Conservation (phyloP, 1,140 invertebrate genomes). For the Ceratoteleas bidentatus region DNA sequence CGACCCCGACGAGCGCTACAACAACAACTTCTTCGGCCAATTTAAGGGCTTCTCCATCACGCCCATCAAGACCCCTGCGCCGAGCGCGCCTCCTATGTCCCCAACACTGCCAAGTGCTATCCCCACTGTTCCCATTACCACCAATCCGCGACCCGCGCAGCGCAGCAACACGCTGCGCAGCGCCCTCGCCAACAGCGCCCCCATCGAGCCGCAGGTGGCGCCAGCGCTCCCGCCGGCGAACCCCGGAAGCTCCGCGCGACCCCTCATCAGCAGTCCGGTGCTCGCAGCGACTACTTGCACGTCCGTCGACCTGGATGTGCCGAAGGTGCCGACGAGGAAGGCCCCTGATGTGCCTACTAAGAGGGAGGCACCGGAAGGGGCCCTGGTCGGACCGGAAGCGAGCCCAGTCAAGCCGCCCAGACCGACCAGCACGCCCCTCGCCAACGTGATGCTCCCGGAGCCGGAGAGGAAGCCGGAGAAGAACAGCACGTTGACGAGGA, state of each 20-base stretch:
- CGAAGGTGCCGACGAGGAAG: conserved; percentile 82
- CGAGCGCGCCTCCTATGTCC: conserved; percentile 74
- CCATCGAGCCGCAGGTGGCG: conserved; percentile 69
- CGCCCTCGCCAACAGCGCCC: conserved; percentile 32
- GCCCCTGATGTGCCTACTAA: conserved; percentile 79
- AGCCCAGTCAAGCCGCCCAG: conserved; percentile 57
- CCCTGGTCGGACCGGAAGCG: conserved; percentile 7
- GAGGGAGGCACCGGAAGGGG: conserved; percentile 68
- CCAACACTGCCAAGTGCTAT: conserved; percentile 78
- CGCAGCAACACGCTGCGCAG: conserved; percentile 66
- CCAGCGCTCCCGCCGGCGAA: conserved; percentile 84
- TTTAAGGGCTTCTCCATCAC: conserved; percentile 92
- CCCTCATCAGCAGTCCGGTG: conserved; percentile 90
- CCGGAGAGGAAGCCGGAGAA: conserved; percentile 77
- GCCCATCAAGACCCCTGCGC: conserved; percentile 82
- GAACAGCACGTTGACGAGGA: conserved; percentile 85
- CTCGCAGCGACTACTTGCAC: conserved; percentile 89
- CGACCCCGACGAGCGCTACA: conserved; percentile 79
- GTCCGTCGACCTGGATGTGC: conserved; percentile 86
- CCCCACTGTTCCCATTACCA: conserved; percentile 77
- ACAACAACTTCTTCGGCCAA: conserved; percentile 88
- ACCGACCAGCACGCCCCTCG: conserved; percentile 68
- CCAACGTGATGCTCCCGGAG: conserved; percentile 60
- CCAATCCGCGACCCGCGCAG: conserved; percentile 69
- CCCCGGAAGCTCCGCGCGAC: conserved; percentile 83